Base-by-base conservation (phyloP, 2,888 invertebrate genomes). In the Xestia c-nigrum region DNA sequence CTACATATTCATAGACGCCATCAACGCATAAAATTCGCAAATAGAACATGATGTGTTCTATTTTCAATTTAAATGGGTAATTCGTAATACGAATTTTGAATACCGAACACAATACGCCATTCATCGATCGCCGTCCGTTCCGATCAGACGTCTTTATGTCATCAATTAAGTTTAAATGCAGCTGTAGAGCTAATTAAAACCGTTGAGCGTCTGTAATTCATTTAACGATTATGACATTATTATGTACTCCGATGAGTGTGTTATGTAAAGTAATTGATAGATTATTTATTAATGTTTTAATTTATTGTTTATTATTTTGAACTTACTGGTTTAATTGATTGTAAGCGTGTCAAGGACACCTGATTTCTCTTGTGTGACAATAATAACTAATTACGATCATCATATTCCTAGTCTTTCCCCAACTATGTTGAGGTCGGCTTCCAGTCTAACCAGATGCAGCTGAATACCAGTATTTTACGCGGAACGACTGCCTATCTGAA, bases 71-170 rank as follows among this genome's bases (percentile, higher is more conserved):
- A 74, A 76, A 85, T n/a, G 57, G 71, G 76, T 71, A 82, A 82
- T 85, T 76, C 61, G 68, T 50, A 71, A 64, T 66, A 72, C 57
- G 50, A 47, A 79, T 76, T 81, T 87, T 75, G 70, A 85, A 87
- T 85, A 77, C 40, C 65, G 81, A 87, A 81, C 81, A 74, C 76
- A 67, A 66, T 55, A 59, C 69, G 67, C 38, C 80, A 87, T 78
- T 87, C 76, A 85, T 77, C 74, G 77, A 77, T 55, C 68, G 65
- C 21, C 64, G 31, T 61, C 31, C 76, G 43, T 2, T 16, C n/a
- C 16, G 57, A 57, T 46, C 77, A 68, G 76, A 85, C 79, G 85
- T 80, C 24, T 84, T 78, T 70, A 75, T 63, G 61, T 57, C 43
- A 0, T 38, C 31, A 31, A 80, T 79, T 72, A 81, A 88, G 55